A percentile compares a stretch with the other conserved stretches of the same genome.
phyloP scores from a whole-genome alignment of 1,140 invertebrate species.

The Rhyzopertha dominica region DNA sequence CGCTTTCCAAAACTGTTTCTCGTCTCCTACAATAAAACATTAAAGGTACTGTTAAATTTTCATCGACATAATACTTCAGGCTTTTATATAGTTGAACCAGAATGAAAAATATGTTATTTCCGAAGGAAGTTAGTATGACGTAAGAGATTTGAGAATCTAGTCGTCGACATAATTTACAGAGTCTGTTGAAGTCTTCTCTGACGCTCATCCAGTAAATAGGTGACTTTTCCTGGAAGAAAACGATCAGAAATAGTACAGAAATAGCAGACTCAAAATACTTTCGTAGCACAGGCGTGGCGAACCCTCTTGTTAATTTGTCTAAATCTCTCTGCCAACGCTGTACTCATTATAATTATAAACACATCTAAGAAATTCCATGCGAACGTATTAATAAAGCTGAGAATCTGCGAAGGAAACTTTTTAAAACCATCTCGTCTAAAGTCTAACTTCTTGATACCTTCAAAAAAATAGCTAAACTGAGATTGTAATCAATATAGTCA shows the following conservation, averaged over 20 bases:
- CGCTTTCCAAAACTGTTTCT: conserved; percentile 7
- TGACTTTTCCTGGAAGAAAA: conserved; percentile 12
- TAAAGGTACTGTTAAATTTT: neutral
- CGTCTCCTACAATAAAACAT: conserved; percentile 6
- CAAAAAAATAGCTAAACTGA: no score
- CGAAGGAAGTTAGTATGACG: conserved; percentile 58
- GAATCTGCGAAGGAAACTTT: conserved; percentile 1
- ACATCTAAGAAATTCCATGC: conserved; percentile 24
- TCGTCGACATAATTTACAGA: conserved; percentile 12
- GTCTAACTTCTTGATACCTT: no score
- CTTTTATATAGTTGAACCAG: conserved; percentile 65
- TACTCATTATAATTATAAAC: conserved; percentile 20
- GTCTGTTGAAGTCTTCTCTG: conserved; percentile 19
- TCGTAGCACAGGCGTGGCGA: conserved; percentile 1
- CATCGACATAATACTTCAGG: conserved; percentile 50
- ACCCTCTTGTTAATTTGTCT: conserved; percentile 14
- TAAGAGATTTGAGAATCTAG: conserved; percentile 16
- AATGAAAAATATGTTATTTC: conserved; percentile 65
- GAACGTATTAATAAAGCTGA: conserved; percentile 7
- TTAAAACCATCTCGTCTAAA: conserved; percentile 5
- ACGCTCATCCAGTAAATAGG: conserved; percentile 15
- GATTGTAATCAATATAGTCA: no score
- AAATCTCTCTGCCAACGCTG: conserved; percentile 16
- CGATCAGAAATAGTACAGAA: conserved; percentile 2
- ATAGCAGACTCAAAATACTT: neutral